These are phyloP conservation scores for Sinonovacula constricta DNA, from an alignment of 1,140 invertebrate species.

Conservation along the genomic window DNA sequence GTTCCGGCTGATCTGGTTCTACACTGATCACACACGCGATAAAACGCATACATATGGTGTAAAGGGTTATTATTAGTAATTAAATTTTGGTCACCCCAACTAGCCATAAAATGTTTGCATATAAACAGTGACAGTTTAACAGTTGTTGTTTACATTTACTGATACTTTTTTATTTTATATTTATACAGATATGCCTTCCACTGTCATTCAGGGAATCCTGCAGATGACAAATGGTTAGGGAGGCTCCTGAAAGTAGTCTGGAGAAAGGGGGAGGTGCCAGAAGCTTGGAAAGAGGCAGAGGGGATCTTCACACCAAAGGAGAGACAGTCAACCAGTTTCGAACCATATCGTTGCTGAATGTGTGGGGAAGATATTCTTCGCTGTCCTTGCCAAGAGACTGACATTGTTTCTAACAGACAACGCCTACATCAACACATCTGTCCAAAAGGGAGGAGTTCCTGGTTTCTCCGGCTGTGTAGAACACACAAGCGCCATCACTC, in stretches of 20 bases:
- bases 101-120: no score
- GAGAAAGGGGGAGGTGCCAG: conserved; percentile 14
- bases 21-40: no score
- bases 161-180: no score
- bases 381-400: background rate
- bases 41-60: no score
- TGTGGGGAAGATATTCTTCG: background rate
- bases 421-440: background rate
- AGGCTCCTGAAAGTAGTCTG: conserved; percentile 2
- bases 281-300: conserved; percentile 24
- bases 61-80: no score
- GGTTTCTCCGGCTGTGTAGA: background rate
- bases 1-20: no score
- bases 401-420: background rate
- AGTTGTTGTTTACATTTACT: no score
- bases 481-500: background rate
- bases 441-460: background rate
- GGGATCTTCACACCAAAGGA: background rate
- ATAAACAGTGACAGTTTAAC: no score
- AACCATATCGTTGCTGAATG: background rate
- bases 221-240: no score
- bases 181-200: no score
- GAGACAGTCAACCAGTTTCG: background rate
- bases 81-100: no score
- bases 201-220: no score